A percentile compares a stretch with the other conserved stretches of the same genome.
These are phyloP conservation scores for Laothoe populi DNA, from an alignment of 2,888 invertebrate species.

Conservation along the genomic window DNA sequence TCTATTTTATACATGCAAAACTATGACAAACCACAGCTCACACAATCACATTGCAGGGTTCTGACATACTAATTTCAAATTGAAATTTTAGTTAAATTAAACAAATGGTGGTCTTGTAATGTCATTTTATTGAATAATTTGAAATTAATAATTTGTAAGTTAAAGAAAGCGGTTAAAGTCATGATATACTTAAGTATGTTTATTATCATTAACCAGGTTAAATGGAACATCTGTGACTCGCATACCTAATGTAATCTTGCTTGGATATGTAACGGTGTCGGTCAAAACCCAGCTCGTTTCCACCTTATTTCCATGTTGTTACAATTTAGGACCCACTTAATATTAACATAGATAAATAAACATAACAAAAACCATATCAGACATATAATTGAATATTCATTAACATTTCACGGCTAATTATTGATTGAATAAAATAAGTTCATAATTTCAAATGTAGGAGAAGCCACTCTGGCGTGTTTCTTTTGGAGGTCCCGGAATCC, in stretches of 20 bases:
- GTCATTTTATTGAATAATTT: too few relatives aligned
- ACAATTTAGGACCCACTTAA: neutral
- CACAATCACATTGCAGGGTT: too few relatives aligned
- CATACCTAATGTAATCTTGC: neutral
- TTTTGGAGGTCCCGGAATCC: too few relatives aligned
- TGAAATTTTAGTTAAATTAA: too few relatives aligned
- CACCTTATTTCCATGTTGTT: neutral
- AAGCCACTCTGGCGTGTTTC: too few relatives aligned
- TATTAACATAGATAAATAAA: neutral
- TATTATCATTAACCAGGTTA: conserved; percentile 15
- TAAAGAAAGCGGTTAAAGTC: too few relatives aligned
- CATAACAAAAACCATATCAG: neutral
- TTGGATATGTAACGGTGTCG: neutral
- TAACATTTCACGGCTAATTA: neutral
- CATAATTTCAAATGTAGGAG: too few relatives aligned
- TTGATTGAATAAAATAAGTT: neutral
- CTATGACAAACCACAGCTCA: too few relatives aligned
- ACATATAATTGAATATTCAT: neutral
- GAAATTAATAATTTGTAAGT: too few relatives aligned
- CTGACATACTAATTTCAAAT: too few relatives aligned
- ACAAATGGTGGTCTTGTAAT: too few relatives aligned
- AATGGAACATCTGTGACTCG: neutral
- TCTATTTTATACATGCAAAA: too few relatives aligned
- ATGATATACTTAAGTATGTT: neutral
- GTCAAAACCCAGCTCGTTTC: neutral